Conservation (phyloP, 2,797 vertebrate genomes). For the Alfaro cultratus region DNA sequence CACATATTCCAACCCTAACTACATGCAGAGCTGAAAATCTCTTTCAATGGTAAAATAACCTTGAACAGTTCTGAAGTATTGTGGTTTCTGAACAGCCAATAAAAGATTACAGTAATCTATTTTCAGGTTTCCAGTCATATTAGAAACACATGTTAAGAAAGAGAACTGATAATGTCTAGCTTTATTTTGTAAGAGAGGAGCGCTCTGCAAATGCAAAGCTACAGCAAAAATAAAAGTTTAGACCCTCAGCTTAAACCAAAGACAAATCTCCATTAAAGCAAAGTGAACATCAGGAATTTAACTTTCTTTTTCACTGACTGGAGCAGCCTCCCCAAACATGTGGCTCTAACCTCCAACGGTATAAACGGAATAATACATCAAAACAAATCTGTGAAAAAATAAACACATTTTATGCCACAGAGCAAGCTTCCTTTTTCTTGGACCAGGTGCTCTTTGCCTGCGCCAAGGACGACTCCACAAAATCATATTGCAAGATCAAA, state of each 20-base stretch:
- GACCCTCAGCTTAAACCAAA: conserved; percentile 5
- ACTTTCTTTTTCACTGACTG: conserved; percentile 22
- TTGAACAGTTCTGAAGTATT: not conserved
- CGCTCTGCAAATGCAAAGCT: not conserved
- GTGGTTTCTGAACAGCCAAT: not conserved
- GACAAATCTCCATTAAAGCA: conserved; percentile 6
- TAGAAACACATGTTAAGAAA: not conserved
- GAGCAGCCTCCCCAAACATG: conserved; percentile 23
- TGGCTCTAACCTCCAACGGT: conserved; percentile 27
- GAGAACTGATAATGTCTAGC: not conserved
- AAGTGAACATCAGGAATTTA: conserved; percentile 15
- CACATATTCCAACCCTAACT: not conserved
- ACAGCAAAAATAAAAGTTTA: not conserved
- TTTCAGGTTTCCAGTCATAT: not conserved
- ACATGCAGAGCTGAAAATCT: too few relatives aligned
- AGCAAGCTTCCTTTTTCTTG: conserved; percentile 36
- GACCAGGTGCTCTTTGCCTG: conserved; percentile 38
- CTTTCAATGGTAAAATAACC: not conserved
- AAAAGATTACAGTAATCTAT: not conserved
- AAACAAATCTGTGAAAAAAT: conserved; percentile 33
- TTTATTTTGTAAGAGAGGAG: not conserved
- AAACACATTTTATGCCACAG: conserved; percentile 26
- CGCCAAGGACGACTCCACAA: conserved; percentile 55
- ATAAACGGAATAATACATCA: conserved; percentile 29
- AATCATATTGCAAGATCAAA: conserved; percentile 66